phyloP scores from a whole-genome alignment of 1,140 invertebrate species.

The Amphibalanus amphitrite region DNA sequence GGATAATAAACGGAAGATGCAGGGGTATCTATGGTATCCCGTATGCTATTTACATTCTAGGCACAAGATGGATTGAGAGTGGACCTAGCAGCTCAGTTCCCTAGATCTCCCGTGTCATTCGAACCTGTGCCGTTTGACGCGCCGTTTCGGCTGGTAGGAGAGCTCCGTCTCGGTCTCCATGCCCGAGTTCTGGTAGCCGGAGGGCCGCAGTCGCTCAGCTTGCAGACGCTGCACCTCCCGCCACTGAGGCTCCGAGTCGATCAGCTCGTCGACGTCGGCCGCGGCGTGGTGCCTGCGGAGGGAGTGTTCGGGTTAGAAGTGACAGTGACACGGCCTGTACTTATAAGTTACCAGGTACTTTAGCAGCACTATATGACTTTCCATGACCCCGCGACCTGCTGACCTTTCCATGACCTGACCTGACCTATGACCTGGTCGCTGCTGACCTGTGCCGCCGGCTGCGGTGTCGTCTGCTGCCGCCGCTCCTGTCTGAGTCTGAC shows the following conservation, averaged over 20 bases:
- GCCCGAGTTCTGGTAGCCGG: constrained; percentile 30
- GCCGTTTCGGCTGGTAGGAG: neutral
- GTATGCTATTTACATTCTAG: too few relatives aligned
- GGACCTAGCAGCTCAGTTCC: too few relatives aligned
- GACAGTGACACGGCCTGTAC: neutral
- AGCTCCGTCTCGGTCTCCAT: constrained; percentile 33
- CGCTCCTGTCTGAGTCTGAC: neutral
- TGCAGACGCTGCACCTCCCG: constrained; percentile 59
- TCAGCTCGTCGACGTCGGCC: constrained; percentile 40
- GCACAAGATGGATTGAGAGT: too few relatives aligned
- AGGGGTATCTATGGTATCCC: too few relatives aligned
- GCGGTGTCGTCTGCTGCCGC: constrained; percentile 16
- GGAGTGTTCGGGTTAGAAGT: too few relatives aligned
- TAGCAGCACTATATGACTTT: too few relatives aligned
- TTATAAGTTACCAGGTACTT: too few relatives aligned
- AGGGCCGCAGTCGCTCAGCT: constrained; percentile 32
- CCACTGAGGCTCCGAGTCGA: constrained; percentile 76
- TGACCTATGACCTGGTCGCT: too few relatives aligned
- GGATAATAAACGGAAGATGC: too few relatives aligned
- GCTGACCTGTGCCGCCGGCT: constrained; percentile 18
- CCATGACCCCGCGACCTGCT: too few relatives aligned
- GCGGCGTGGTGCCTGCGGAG: too few relatives aligned
- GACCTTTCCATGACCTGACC: too few relatives aligned
- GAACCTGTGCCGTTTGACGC: neutral
- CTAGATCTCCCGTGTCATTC: constrained; percentile 7